Evolutionary conservation across 2,888 invertebrate genomes (phyloP), one percentile per base, ranked within the genome.

Genomic region (Cynaeus angustus): DNA sequence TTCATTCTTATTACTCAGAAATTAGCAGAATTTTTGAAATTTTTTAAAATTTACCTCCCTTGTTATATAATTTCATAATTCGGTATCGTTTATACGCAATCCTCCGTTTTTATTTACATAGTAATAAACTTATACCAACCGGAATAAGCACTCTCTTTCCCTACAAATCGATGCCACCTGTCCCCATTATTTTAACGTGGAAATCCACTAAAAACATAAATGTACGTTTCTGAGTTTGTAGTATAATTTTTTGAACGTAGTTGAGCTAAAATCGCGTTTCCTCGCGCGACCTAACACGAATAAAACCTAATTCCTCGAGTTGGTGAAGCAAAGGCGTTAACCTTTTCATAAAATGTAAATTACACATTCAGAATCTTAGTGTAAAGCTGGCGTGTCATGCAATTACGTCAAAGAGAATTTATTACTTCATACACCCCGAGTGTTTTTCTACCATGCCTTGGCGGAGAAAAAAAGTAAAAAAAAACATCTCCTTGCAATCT

Each of bases 301-400:
- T 14, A 56, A 58, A 59, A 59, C 43, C 59, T 48, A 46, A 58
- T 58, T 58, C 58, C 58, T 26, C 59, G 62, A 70, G 73, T 69
- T 58, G 56, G 56, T 64, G 64, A 53, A 55, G 53, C 53, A 55
- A 66, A 73, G 72, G 68, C 73, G 68, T 72, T 74, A 74, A 74
- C 73, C 73, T 66, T 66, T 70, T 45, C 68, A 68, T 48, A 46
- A 64, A 72, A 72, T 72, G 66, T 70, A 70, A 74, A 72, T 73
- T 74, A 59, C 70, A 72, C 70, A 66, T 70, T 70, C 56, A 66
- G 66, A 48, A 41, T 55, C 21, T 65, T 55, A 46, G 55, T 53
- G 13, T 33, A 64, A 64, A 64, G 55, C 46, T 56, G 66, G 66
- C 66, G 56, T 56, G 66, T 58, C 66, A 58, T 66, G 66, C 66